Conservation (phyloP, 2,888 invertebrate genomes). For the Arctia plantaginis region DNA sequence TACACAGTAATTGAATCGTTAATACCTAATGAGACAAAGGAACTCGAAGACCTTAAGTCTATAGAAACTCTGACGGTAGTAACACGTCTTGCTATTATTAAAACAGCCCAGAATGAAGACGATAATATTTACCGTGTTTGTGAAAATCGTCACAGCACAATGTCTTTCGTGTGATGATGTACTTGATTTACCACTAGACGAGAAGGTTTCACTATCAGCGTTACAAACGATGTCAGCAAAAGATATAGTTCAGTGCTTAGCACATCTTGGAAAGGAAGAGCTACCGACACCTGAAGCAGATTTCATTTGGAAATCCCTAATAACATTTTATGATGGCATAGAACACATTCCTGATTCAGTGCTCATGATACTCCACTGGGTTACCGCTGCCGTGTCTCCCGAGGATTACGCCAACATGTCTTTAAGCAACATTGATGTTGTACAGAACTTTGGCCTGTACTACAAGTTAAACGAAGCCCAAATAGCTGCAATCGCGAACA, state of each 20-base stretch:
- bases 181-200: conserved; percentile 58
- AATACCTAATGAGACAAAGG: conserved; percentile 35
- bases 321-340: conserved; percentile 66
- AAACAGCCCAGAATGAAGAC: neutral
- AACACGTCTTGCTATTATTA: conserved; percentile 25
- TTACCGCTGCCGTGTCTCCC: conserved; percentile 77
- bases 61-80: conserved; percentile 3
- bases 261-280: conserved; percentile 69
- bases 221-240: conserved; percentile 64
- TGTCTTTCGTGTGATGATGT: conserved; percentile 67
- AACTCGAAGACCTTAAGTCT: neutral
- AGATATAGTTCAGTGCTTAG: conserved; percentile 71
- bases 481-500: conserved; percentile 79
- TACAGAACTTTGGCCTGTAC: conserved; percentile 85
- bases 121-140: conserved; percentile 11
- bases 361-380: conserved; percentile 77
- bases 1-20: conserved; percentile 36
- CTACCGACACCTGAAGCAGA: conserved; percentile 64
- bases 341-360: conserved; percentile 76
- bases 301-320: conserved; percentile 73
- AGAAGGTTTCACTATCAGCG: conserved; percentile 54
- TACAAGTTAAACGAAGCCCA: conserved; percentile 75
- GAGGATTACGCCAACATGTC: conserved; percentile 84
- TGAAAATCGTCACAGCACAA: conserved; percentile 22
- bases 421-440: conserved; percentile 81